Evolutionary conservation across 1,140 invertebrate genomes (phyloP), one percentile per base, ranked within the genome.

Genomic region (Lethocerus indicus): DNA sequence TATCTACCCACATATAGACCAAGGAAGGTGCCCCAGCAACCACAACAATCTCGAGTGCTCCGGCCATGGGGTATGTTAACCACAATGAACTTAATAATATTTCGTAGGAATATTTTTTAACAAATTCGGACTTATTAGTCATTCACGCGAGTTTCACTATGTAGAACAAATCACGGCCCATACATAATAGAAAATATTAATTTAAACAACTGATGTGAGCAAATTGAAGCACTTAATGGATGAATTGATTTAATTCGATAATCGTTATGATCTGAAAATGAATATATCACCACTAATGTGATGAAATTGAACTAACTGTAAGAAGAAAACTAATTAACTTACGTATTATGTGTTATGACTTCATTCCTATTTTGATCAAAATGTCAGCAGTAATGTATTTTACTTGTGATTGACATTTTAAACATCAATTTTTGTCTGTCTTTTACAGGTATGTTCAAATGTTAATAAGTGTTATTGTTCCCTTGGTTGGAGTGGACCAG

Each of bases 381-480:
- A 35, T 12, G n/a, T 35, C n/a, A n/a, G 20, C 9, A 41, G 12
- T 41, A 41, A 13, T 41, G 20, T 13, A 9, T 12, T 13, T 9
- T 41, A n/a, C 12, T 12, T 35, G n/a, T 12, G n/a, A 35, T 41
- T 41, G 7, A 7, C 13, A 41, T 41, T 16, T 41, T 41, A 12
- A 13, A 41, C 21, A 13, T 20, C 39, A 7, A 16, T 44, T 44
- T 44, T 41, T 21, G 6, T 12, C 14, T n/a, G n/a, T 12, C 23
- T 21, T 3, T 42, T 42, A n/a, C 42, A 95, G 90, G 76, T 84
- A 41, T 98, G 94, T 66, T 92, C 92, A 2, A 96, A 94, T 64
- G 68, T 78, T 35, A 91, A 92, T 64, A 83, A 80, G 54, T 97
- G 94, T 67, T 83, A 86, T 61, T 98, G 94, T 70, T 70, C 86